Conservation (phyloP, 2,888 invertebrate genomes). For the Scelioninae gen. 2 region DNA sequence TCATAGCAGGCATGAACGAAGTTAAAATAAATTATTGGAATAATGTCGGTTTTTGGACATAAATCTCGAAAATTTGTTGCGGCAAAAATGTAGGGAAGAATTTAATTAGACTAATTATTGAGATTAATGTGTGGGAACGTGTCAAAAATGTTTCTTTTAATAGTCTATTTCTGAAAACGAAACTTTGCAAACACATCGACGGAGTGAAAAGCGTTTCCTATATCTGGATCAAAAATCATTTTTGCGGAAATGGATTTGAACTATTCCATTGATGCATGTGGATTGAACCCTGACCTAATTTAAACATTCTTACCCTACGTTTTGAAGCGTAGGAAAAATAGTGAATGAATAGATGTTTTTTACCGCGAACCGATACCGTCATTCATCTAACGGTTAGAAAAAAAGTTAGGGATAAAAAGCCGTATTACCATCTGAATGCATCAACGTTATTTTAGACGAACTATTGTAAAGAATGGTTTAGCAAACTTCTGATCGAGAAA, state of each 20-base stretch:
- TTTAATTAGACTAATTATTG: too few relatives aligned
- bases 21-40: too few relatives aligned
- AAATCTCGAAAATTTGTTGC: too few relatives aligned
- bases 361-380: conserved; percentile 31
- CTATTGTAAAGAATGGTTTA: conserved; percentile 18
- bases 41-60: too few relatives aligned
- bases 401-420: conserved; percentile 40
- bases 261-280: conserved; percentile 14
- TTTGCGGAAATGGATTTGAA: conserved; percentile 35
- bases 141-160: too few relatives aligned
- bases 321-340: conserved; percentile 39
- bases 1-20: too few relatives aligned
- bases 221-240: conserved; percentile 22
- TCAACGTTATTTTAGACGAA: conserved; percentile 44
- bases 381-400: conserved; percentile 51
- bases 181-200: too few relatives aligned
- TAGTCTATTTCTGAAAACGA: too few relatives aligned
- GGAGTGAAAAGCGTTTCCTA: too few relatives aligned
- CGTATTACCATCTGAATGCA: conserved; percentile 41
- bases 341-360: conserved; percentile 40
- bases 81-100: too few relatives aligned
- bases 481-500: conserved; percentile 16
- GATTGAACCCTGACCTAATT: conserved; percentile 49
- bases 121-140: too few relatives aligned
- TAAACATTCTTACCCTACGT: conserved; percentile 47